A percentile compares a stretch with the other conserved stretches of the same genome.
Conservation (phyloP, 2,113 vertebrate species). For the Takifugu flavidus region DNA sequence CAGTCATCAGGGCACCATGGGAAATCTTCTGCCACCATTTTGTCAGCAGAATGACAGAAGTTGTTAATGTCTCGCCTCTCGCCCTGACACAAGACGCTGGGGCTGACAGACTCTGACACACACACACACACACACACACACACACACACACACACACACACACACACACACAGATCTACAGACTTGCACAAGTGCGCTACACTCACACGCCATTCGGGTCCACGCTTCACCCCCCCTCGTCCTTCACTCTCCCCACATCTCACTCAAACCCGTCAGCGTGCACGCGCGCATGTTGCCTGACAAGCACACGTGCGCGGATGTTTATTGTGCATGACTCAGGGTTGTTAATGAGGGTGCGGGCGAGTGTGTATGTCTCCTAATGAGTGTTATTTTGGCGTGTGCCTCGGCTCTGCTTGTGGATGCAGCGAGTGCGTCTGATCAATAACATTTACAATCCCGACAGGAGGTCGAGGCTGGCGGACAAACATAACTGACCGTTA, state of each 20-base stretch:
- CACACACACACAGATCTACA: constrained; percentile 12
- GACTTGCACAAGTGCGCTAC: neutral
- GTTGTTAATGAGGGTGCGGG: constrained; percentile 67
- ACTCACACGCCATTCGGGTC: constrained; percentile 59
- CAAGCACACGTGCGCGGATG: constrained; percentile 54
- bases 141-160: constrained; percentile 35
- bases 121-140: constrained; percentile 15
- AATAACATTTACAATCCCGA: constrained; percentile 75
- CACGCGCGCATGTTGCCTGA: constrained; percentile 40
- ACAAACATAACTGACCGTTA: constrained; percentile 68
- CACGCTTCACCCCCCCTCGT: constrained; percentile 65
- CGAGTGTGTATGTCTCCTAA: constrained; percentile 66
- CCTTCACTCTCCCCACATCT: constrained; percentile 45
- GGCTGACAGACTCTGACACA: constrained; percentile 97
- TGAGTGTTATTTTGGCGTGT: constrained; percentile 52
- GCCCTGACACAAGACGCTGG: constrained; percentile 94
- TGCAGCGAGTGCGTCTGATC: constrained; percentile 65
- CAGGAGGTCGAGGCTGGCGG: constrained; percentile 61
- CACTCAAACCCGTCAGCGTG: constrained; percentile 76
- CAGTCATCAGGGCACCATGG: constrained; percentile 99
- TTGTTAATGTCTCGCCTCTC: constrained; percentile 99
- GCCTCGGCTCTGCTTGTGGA: constrained; percentile 63
- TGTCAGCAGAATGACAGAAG: constrained; percentile 99
- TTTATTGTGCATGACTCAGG: constrained; percentile 57
- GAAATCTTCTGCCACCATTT: constrained; percentile 99